These are phyloP conservation scores for Proteles cristata DNA, from an alignment of 2,113 vertebrate genomes.

Conservation along the genomic window DNA sequence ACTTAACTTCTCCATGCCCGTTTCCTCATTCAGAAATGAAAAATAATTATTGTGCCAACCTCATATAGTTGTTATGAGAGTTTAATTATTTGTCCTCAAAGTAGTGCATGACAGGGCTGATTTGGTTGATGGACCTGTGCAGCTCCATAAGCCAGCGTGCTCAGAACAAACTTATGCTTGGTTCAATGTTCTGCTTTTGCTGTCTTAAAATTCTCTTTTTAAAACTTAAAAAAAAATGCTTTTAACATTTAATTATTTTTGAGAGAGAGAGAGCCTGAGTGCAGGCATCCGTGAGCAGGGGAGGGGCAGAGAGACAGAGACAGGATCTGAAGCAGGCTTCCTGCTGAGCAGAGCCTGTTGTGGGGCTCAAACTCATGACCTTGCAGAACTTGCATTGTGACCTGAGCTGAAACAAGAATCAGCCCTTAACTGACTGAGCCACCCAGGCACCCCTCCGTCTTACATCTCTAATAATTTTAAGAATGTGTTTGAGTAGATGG, in stretches of 20 bases:
- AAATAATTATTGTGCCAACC: not conserved
- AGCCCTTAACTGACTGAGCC: too few relatives aligned
- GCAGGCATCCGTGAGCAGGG: too few relatives aligned
- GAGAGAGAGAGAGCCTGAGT: too few relatives aligned
- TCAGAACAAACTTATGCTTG: not conserved
- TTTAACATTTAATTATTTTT: too few relatives aligned
- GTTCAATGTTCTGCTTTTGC: not conserved
- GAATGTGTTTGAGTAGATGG: not conserved
- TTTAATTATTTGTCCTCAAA: conserved; percentile 42
- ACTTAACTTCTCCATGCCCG: conserved; percentile 4
- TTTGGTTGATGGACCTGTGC: not conserved
- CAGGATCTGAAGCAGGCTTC: too few relatives aligned
- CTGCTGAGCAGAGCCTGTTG: too few relatives aligned
- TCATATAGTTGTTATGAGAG: not conserved
- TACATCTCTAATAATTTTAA: not conserved
- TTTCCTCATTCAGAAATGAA: conserved; percentile 1
- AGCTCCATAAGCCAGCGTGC: accelerated
- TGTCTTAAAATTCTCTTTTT: not conserved
- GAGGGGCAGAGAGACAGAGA: too few relatives aligned
- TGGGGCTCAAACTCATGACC: too few relatives aligned
- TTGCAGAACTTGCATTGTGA: too few relatives aligned
- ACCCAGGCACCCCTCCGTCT: too few relatives aligned
- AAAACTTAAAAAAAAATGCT: too few relatives aligned
- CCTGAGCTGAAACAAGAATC: too few relatives aligned
- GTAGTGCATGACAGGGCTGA: not conserved